Base-by-base conservation (phyloP, 1,140 invertebrate species). In the Bombus breviceps region DNA sequence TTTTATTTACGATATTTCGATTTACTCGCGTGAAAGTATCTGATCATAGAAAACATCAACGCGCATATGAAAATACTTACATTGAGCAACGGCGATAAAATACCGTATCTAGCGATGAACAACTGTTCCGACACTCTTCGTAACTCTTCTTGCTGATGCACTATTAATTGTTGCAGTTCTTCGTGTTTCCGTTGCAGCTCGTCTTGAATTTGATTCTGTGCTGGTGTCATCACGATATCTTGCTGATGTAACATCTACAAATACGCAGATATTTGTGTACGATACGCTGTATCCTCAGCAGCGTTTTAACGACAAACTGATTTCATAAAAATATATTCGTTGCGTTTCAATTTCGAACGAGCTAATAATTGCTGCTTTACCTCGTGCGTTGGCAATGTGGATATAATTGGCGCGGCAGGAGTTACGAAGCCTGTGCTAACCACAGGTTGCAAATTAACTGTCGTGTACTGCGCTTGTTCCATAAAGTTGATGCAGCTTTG, bases 81-180 rank as follows among this genome's bases (percentile, higher is more conserved):
- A 92, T 96, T 96, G 72, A 96, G 95, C 88, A 97, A 78, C 77
- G 97, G 96, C 76, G 97, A 97, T 57, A 98, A 93, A 32, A 98
- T 96, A 13, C 97, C 97, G 91, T 98, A 97, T 93, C 97, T 96
- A 1, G 98, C 97, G 90, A 98, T 97, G n/a, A 98, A 94, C 43
- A 98, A 95, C 92, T 98, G 98, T 92, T 98, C 98, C 37, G 97
- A 98, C 6, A 98, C 97, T 85, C 97, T 96, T 68, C 97, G 95
- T 85, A 98, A 93, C 93, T 98, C 98, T 92, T 98, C 98, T 92
- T 98, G 98, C 91, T 98, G 98, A 90, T 98, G 96, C 43, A 97
- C 96, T 82, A 98, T 98, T 87, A 98, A 96, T 90, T 98, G 97
- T 89, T 98, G 97, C 53, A 98, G 94, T 92, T 98, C 97, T 88